phyloP scores from a whole-genome alignment of 2,888 invertebrate species.

The Conchocele bisecta region DNA sequence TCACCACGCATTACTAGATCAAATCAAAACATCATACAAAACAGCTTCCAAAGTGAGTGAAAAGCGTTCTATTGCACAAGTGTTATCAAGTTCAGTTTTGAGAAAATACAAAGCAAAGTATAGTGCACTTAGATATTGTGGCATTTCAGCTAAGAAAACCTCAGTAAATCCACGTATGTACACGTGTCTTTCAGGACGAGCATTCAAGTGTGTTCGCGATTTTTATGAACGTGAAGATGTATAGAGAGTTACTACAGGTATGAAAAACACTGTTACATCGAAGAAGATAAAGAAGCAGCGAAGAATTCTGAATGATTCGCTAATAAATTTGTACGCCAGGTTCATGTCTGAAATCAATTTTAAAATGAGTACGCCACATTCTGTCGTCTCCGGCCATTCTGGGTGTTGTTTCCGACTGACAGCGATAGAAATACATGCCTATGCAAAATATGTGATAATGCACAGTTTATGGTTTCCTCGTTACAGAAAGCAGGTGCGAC shows the following conservation, averaged over 20 bases:
- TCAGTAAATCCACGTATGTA: neutral
- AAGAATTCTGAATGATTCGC: conserved; percentile 29
- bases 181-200: conserved; percentile 1
- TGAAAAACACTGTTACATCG: conserved; percentile 30
- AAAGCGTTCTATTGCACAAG: neutral
- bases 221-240: conserved; percentile 38
- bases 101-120: conserved; percentile 14
- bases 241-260: conserved; percentile 19
- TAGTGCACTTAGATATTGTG: neutral
- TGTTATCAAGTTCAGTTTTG: neutral
- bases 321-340: conserved; percentile 38
- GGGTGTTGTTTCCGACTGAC: conserved; percentile 37
- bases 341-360: conserved; percentile 18
- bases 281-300: conserved; percentile 44
- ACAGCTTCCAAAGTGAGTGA: neutral
- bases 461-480: conserved; percentile 22
- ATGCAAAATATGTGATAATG: conserved; percentile 45
- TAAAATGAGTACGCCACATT: conserved; percentile 22
- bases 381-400: conserved; percentile 43
- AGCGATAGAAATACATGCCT: conserved; percentile 49
- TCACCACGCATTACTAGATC: conserved; percentile 16
- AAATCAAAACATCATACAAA: conserved; percentile 25
- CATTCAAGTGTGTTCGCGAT: conserved; percentile 1
- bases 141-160: neutral
- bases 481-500: conserved; percentile 7